These are phyloP conservation scores for Lethocerus indicus DNA, from an alignment of 1,140 invertebrate species.

Conservation along the genomic window DNA sequence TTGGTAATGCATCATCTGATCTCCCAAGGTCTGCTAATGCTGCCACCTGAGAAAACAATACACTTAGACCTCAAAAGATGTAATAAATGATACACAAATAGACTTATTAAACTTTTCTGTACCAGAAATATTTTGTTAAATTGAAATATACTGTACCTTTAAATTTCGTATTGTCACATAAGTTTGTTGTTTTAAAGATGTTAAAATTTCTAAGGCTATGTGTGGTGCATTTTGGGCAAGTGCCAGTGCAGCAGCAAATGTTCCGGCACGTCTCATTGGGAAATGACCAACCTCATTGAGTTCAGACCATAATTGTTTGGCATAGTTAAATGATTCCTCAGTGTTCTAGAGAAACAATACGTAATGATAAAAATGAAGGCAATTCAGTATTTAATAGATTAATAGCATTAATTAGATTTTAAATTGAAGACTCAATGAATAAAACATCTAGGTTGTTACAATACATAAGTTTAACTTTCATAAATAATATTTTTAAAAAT, in stretches of 20 bases:
- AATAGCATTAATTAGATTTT: neutral
- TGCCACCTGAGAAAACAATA: slow-evolving; percentile 26
- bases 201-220: slow-evolving; percentile 45
- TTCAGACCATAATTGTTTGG: slow-evolving; percentile 37
- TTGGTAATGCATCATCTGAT: slow-evolving; percentile 40
- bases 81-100: neutral
- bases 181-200: slow-evolving; percentile 27
- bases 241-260: slow-evolving; percentile 42
- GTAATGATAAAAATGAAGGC: neutral
- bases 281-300: slow-evolving; percentile 31
- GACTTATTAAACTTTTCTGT: neutral
- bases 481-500: too few relatives aligned
- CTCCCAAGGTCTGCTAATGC: slow-evolving; percentile 39
- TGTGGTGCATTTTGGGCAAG: slow-evolving; percentile 47
- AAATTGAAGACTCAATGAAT: neutral
- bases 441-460: too few relatives aligned
- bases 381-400: neutral
- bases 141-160: slow-evolving; percentile 28
- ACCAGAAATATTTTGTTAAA: neutral
- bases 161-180: slow-evolving; percentile 51
- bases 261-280: slow-evolving; percentile 36
- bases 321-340: slow-evolving; percentile 43
- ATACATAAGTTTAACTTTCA: too few relatives aligned
- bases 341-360: slow-evolving; percentile 41
- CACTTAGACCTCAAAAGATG: neutral